Percentiles rank a stretch among this genome's conserved stretches.
These are phyloP conservation scores for Takifugu ocellatus DNA, from an alignment of 2,797 vertebrate species.

Conservation along the genomic window DNA sequence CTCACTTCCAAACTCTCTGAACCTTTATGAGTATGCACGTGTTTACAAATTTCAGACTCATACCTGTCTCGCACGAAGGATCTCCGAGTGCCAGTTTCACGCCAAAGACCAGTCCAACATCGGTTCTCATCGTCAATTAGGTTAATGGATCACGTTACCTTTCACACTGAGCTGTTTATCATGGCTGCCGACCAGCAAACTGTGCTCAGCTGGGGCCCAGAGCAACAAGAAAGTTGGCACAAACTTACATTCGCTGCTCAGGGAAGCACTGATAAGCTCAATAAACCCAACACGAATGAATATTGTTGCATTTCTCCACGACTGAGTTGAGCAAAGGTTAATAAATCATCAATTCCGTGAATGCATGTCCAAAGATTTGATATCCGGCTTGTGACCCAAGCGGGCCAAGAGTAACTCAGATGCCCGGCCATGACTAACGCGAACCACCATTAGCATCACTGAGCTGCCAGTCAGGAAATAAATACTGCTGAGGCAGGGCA, in stretches of 20 bases:
- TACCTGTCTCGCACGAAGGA: slow-evolving; percentile 43
- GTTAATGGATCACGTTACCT: slow-evolving; percentile 48
- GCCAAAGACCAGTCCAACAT: slow-evolving; percentile 26
- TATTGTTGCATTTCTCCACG: slow-evolving; percentile 3
- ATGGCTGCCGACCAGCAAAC: slow-evolving; percentile 19
- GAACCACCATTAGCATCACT: slow-evolving; percentile 43
- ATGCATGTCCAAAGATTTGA: slow-evolving; percentile 52
- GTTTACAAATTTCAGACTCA: slow-evolving; percentile 29
- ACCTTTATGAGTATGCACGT: slow-evolving; percentile 24
- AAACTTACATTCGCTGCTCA: slow-evolving; percentile 11
- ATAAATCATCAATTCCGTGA: slow-evolving; percentile 38
- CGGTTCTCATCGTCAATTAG: slow-evolving; percentile 47
- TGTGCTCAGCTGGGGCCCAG: slow-evolving; percentile 20
- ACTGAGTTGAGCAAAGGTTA: slow-evolving; percentile 23
- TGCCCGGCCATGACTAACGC: slow-evolving; percentile 60
- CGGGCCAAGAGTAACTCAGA: slow-evolving; percentile 51
- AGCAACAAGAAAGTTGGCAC: slow-evolving; percentile 29
- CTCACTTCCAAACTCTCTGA: slow-evolving; percentile 12
- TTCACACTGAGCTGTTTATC: slow-evolving; percentile 47
- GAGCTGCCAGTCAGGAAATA: slow-evolving; percentile 56
- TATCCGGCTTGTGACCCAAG: slow-evolving; percentile 43
- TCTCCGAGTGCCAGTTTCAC: slow-evolving; percentile 45
- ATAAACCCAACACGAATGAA: slow-evolving; percentile 1
- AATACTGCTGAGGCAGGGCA: slow-evolving; percentile 49
- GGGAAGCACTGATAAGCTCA: slow-evolving; percentile 5